Evolutionary conservation across 2,888 invertebrate genomes (phyloP).

Genomic region (Pollenia angustigena): DNA sequence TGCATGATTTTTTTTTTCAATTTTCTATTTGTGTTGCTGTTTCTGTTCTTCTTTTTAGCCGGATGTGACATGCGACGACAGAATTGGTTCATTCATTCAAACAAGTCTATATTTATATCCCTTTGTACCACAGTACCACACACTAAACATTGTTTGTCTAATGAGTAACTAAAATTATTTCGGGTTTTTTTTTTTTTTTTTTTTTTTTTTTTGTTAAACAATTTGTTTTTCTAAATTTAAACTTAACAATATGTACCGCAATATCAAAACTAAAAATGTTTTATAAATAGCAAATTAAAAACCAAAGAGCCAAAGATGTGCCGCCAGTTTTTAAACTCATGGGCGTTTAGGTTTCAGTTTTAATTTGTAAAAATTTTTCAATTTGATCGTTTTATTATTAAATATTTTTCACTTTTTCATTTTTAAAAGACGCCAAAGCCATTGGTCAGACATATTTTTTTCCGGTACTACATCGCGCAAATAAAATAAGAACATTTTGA

Average conservation of each 20-base stretch:
- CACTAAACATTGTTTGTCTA: slow-evolving; percentile 26
- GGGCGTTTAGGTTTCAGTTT: slow-evolving; percentile 32
- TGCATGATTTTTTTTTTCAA: not conserved
- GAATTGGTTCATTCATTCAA: slow-evolving; percentile 70
- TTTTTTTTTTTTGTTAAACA: slow-evolving; percentile 43
- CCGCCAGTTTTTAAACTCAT: slow-evolving; percentile 22
- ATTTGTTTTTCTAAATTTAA: slow-evolving; percentile 41
- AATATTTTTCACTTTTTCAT: not conserved
- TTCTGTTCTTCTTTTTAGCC: slow-evolving; percentile 44
- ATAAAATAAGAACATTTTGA: not conserved
- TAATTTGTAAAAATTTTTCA: not conserved
- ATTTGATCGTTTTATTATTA: not conserved
- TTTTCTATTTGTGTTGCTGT: not conserved
- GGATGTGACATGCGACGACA: slow-evolving; percentile 72
- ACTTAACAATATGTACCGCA: slow-evolving; percentile 4
- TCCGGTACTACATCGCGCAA: not conserved
- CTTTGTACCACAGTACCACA: slow-evolving; percentile 30
- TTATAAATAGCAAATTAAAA: slow-evolving; percentile 11
- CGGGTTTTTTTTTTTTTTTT: no score
- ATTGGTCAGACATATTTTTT: not conserved
- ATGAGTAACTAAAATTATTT: slow-evolving; percentile 46
- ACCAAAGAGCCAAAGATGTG: slow-evolving; percentile 16
- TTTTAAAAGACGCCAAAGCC: slow-evolving; percentile 20
- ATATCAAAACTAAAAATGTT: not conserved
- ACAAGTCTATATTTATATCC: slow-evolving; percentile 63